Percentiles rank a stretch among this genome's conserved stretches.
Conservation (phyloP, 2,888 invertebrate species). For the Ferrisia virgata region DNA sequence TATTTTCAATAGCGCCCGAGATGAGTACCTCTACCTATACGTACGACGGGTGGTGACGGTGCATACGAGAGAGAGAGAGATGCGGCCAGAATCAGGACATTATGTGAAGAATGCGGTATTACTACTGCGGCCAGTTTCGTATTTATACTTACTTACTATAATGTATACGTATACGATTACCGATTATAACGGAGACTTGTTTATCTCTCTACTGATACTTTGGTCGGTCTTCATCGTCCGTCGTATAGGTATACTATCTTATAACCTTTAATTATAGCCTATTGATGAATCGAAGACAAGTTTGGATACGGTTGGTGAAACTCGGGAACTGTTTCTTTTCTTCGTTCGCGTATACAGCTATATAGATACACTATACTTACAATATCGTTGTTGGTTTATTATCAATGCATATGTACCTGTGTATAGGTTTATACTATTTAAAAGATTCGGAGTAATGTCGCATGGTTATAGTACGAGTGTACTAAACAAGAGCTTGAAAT, state of each 20-base stretch:
- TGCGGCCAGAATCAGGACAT: background rate
- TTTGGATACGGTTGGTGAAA: constrained; percentile 29
- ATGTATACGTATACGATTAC: background rate
- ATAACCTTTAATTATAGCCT: constrained; percentile 20
- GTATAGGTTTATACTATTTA: background rate
- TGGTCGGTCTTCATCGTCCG: background rate
- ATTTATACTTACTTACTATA: no score
- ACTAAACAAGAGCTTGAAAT: background rate
- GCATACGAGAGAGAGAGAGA: background rate
- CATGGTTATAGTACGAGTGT: no score
- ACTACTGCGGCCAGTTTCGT: background rate
- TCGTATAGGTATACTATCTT: background rate
- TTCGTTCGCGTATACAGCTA: background rate
- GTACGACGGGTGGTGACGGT: background rate
- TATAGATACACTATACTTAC: background rate
- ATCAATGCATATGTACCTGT: background rate
- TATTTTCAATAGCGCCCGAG: background rate
- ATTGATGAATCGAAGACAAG: constrained; percentile 26
- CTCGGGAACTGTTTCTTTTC: background rate
- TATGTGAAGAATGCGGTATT: constrained; percentile 5
- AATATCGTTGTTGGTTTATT: background rate
- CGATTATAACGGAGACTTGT: constrained; percentile 8
- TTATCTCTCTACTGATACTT: background rate
- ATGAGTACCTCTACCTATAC: background rate
- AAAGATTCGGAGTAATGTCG: background rate